Percentiles rank a stretch among this genome's conserved stretches.
Evolutionary conservation across 2,888 invertebrate species (phyloP).

Genomic region (Nycteola revayana): DNA sequence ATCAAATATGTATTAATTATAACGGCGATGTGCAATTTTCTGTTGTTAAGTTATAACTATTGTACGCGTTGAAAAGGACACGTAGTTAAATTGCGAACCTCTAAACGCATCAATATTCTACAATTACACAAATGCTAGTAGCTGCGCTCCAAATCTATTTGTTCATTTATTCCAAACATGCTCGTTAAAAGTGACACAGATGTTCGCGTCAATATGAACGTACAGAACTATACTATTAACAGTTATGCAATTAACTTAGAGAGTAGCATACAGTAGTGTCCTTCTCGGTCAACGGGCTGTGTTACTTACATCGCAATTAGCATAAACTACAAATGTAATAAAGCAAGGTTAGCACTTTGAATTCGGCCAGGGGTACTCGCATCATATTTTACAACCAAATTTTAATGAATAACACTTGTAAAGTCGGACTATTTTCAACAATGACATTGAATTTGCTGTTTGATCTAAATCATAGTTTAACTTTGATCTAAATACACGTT

Average conservation of each 20-base stretch:
- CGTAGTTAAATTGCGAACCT: too few relatives aligned
- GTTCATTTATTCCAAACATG: conserved; percentile 21
- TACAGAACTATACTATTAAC: conserved; percentile 38
- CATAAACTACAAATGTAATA: conserved; percentile 30
- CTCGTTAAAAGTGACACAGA: conserved; percentile 32
- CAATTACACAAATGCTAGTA: too few relatives aligned
- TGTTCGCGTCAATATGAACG: conserved; percentile 25
- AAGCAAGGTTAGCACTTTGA: conserved; percentile 38
- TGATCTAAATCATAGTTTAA: conserved; percentile 3
- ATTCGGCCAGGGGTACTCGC: conserved; percentile 40
- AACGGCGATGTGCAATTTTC: too few relatives aligned
- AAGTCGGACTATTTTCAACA: conserved; percentile 3
- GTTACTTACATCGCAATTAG: conserved; percentile 38
- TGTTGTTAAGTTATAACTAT: too few relatives aligned
- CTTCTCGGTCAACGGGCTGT: conserved; percentile 52
- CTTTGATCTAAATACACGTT: conserved; percentile 13
- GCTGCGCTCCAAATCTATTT: conserved; percentile 6
- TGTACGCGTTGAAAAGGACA: too few relatives aligned
- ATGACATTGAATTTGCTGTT: conserved; percentile 12
- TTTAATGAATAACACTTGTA: too few relatives aligned
- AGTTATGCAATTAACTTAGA: conserved; percentile 59
- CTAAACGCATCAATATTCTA: too few relatives aligned
- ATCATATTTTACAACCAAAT: conserved; percentile 6
- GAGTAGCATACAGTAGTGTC: conserved; percentile 47
- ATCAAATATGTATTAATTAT: too few relatives aligned